phyloP scores from a whole-genome alignment of 2,888 invertebrate genomes.

The Scrobipalpa atriplicella region DNA sequence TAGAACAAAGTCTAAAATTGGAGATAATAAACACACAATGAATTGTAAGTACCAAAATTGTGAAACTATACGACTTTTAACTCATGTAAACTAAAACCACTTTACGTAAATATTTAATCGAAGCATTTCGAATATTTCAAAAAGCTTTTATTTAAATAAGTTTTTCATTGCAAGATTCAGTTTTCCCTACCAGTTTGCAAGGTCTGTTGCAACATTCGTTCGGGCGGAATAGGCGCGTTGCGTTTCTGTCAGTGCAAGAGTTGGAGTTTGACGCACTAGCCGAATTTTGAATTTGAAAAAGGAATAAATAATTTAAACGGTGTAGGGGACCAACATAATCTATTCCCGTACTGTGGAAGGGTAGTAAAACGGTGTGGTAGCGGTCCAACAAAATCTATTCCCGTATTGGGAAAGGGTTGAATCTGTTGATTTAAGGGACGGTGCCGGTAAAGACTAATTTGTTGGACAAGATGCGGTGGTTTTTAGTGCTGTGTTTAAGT shows the following conservation, averaged over 20 bases:
- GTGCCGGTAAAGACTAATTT: not conserved
- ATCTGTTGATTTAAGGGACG: not conserved
- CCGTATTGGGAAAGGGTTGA: not conserved
- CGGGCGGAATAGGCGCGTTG: constrained; percentile 2
- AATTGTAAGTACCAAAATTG: too few relatives aligned
- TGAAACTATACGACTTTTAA: too few relatives aligned
- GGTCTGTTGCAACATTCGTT: not conserved
- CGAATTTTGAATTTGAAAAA: too few relatives aligned
- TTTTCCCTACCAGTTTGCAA: constrained; percentile 7
- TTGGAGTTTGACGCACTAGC: too few relatives aligned
- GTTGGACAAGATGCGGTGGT: constrained; percentile 11
- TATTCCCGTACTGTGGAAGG: too few relatives aligned
- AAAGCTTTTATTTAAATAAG: not conserved
- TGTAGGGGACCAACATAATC: too few relatives aligned
- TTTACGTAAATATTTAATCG: not conserved
- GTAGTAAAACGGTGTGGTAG: not conserved
- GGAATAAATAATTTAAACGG: too few relatives aligned
- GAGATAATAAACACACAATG: too few relatives aligned
- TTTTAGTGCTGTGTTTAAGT: constrained; percentile 17
- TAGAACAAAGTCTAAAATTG: too few relatives aligned
- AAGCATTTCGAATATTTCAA: not conserved
- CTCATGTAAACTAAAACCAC: too few relatives aligned
- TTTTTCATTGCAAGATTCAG: not conserved
- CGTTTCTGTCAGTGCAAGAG: not conserved
- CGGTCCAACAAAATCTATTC: not conserved